Percentiles rank a stretch among this genome's conserved stretches.
Evolutionary conservation across 2,797 vertebrate genomes (phyloP).

Genomic region (Enteromius radiatus): DNA sequence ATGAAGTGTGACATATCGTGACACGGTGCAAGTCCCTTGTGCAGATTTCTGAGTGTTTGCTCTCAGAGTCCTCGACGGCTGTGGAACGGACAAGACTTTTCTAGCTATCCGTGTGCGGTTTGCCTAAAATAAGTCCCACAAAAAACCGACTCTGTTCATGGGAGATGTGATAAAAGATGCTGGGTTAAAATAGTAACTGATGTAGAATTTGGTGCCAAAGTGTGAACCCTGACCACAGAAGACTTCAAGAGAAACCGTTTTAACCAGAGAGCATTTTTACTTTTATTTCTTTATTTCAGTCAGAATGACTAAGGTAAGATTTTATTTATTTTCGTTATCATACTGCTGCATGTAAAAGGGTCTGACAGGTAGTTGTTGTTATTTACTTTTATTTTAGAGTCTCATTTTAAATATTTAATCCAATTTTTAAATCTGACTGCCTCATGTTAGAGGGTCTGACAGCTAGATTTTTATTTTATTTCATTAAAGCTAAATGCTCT

Average conservation of each 20-base stretch:
- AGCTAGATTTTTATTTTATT: neutral
- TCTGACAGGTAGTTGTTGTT: too few relatives aligned
- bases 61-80: slow-evolving; percentile 47
- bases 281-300: neutral
- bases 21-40: slow-evolving; percentile 73
- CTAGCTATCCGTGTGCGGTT: slow-evolving; percentile 58
- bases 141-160: slow-evolving; percentile 57
- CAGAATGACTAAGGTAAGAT: neutral
- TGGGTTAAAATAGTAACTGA: slow-evolving; percentile 65
- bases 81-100: slow-evolving; percentile 61
- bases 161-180: slow-evolving; percentile 57
- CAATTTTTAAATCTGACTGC: neutral
- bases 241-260: neutral
- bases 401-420: too few relatives aligned
- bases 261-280: neutral
- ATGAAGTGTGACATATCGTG: slow-evolving; percentile 72
- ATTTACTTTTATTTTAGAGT: too few relatives aligned
- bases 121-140: slow-evolving; percentile 65
- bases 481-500: too few relatives aligned
- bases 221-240: slow-evolving; percentile 58
- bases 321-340: too few relatives aligned
- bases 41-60: slow-evolving; percentile 64
- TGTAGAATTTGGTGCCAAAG: slow-evolving; percentile 67
- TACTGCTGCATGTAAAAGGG: too few relatives aligned
- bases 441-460: neutral